phyloP scores from a whole-genome alignment of 2,888 invertebrate species.

The Cheilosia soror region DNA sequence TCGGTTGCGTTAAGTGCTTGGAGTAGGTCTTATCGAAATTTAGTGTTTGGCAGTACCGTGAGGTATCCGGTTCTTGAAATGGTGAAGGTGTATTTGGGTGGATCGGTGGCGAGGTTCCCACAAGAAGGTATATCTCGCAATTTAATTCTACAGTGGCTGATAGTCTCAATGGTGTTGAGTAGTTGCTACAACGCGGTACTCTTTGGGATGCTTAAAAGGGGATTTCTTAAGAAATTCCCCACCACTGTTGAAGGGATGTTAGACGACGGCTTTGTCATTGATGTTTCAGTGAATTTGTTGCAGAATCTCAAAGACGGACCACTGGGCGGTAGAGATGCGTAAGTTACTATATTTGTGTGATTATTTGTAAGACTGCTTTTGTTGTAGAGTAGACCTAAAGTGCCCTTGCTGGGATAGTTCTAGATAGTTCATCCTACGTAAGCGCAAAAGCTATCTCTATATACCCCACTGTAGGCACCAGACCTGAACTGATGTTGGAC shows the following conservation, averaged over 20 bases:
- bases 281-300: conserved; percentile 47
- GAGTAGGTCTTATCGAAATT: conserved; percentile 18
- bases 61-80: conserved; percentile 55
- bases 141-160: conserved; percentile 56
- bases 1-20: conserved; percentile 19
- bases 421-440: too few relatives aligned
- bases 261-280: conserved; percentile 34
- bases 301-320: conserved; percentile 54
- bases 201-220: conserved; percentile 54
- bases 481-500: too few relatives aligned
- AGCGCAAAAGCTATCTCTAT: too few relatives aligned
- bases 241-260: conserved; percentile 50
- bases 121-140: conserved; percentile 27
- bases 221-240: conserved; percentile 53
- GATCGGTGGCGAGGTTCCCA: conserved; percentile 45
- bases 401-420: too few relatives aligned
- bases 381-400: too few relatives aligned
- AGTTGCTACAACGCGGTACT: conserved; percentile 61
- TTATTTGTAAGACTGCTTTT: background rate
- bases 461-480: too few relatives aligned
- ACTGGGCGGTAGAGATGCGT: conserved; percentile 32
- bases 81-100: conserved; percentile 54
- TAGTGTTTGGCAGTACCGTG: conserved; percentile 46
- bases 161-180: conserved; percentile 46
- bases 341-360: background rate